Conservation (phyloP, 2,113 vertebrate species). For the Pholis gunnellus region DNA sequence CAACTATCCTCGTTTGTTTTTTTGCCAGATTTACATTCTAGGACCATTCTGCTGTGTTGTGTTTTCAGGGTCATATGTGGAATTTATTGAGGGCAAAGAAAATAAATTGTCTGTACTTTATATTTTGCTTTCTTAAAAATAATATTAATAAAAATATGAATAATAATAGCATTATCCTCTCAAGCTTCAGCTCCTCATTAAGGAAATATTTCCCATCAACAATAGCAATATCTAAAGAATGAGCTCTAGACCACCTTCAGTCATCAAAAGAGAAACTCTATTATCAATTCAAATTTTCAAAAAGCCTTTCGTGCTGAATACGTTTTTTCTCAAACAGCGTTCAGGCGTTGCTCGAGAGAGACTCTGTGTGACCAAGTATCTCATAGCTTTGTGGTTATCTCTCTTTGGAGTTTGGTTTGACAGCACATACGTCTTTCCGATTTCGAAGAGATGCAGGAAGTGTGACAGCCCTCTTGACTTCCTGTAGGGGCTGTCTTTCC, state of each 20-base stretch:
- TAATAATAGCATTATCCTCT: background rate
- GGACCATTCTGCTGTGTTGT: background rate
- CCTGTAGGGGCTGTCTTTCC: background rate
- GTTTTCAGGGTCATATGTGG: slow-evolving; percentile 12
- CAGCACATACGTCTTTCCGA: slow-evolving; percentile 44
- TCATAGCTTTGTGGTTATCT: slow-evolving; percentile 15
- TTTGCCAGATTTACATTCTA: slow-evolving; percentile 13
- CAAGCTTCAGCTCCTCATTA: slow-evolving; percentile 2
- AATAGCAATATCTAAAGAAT: background rate
- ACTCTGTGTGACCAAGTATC: background rate
- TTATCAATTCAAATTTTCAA: slow-evolving; percentile 16
- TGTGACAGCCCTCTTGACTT: background rate
- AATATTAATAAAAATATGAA: no score
- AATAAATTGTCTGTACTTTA: background rate
- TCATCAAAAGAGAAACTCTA: slow-evolving; percentile 15
- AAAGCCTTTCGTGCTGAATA: slow-evolving; percentile 14
- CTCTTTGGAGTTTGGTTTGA: slow-evolving; percentile 17
- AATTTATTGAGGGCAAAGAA: background rate
- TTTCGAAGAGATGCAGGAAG: background rate
- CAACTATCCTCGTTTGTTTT: background rate
- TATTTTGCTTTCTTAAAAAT: background rate
- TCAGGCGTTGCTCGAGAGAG: slow-evolving; percentile 4
- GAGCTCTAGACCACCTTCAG: background rate
- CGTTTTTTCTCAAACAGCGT: background rate
- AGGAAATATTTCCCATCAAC: slow-evolving; percentile 9